Percentiles rank a stretch among this genome's conserved stretches.
phyloP scores from a whole-genome alignment of 2,888 invertebrate genomes.

The Thalpophila matura region DNA sequence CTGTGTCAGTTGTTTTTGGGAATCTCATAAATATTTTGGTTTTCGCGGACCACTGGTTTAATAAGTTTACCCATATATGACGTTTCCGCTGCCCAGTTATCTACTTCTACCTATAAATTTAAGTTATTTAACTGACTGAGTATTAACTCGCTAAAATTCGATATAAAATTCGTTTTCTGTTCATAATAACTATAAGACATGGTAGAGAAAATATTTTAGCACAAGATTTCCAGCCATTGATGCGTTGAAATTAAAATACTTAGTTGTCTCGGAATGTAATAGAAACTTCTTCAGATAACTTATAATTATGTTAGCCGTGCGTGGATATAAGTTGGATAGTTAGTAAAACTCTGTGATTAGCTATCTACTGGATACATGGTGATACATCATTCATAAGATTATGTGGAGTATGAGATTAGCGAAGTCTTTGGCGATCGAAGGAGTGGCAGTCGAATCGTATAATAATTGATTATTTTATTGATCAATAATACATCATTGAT shows the following conservation, averaged over 20 bases:
- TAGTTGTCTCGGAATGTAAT: constrained; percentile 36
- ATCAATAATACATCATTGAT: no score
- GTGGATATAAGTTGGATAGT: neutral
- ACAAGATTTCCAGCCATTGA: constrained; percentile 29
- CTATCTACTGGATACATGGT: no score
- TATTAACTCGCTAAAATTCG: no score
- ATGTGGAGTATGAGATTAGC: neutral
- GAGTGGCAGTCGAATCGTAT: neutral
- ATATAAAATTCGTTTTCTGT: neutral
- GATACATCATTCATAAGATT: constrained; percentile 38
- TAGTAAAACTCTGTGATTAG: constrained; percentile 40
- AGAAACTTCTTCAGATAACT: constrained; percentile 35
- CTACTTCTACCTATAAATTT: no score
- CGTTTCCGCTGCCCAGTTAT: no score
- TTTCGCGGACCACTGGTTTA: no score
- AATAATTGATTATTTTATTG: constrained; percentile 3
- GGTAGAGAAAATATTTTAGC: constrained; percentile 13
- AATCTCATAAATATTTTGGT: no score
- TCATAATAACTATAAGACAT: neutral
- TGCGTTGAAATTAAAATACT: constrained; percentile 36
- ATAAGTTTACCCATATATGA: no score
- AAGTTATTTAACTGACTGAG: no score
- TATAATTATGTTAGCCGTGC: constrained; percentile 35
- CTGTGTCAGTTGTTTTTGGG: no score
- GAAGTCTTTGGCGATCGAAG: neutral